A percentile compares a stretch with the other conserved stretches of the same genome.
Evolutionary conservation across 2,797 vertebrate species (phyloP).

Genomic region (Macrochelys suwanniensis): DNA sequence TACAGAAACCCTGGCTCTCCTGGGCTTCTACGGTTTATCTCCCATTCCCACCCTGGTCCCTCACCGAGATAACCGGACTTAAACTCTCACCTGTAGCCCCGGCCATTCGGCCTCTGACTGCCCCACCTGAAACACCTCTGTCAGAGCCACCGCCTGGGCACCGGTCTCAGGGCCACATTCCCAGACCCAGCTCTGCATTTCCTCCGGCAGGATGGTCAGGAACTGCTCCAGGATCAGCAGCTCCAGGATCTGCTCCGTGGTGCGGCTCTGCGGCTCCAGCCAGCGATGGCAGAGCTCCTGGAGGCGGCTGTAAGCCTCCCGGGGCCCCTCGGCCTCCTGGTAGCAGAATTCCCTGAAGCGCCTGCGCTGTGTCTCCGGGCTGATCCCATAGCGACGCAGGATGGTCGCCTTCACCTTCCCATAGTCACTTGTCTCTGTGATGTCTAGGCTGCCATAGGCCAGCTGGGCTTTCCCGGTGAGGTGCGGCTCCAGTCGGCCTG

Average conservation of each 20-base stretch:
- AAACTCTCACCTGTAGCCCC: background rate
- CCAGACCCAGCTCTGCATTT: background rate
- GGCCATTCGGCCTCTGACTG: background rate
- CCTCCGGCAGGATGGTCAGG: background rate
- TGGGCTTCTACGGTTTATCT: background rate
- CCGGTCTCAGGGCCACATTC: background rate
- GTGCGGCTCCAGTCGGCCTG: background rate
- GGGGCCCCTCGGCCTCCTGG: background rate
- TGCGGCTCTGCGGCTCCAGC: background rate
- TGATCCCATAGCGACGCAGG: background rate
- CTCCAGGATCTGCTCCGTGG: background rate
- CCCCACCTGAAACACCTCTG: background rate
- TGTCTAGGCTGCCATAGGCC: background rate
- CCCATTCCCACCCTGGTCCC: background rate
- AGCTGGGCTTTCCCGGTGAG: background rate
- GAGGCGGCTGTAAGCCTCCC: background rate
- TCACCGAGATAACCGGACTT: background rate
- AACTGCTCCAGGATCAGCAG: background rate
- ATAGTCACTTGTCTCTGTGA: background rate
- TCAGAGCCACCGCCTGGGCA: background rate
- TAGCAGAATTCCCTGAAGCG: background rate
- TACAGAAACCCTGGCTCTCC: background rate
- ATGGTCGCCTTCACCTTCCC: background rate
- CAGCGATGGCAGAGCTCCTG: background rate
- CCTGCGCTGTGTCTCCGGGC: background rate